Percentiles rank a stretch among this genome's conserved stretches.
phyloP scores from a whole-genome alignment of 2,113 vertebrate genomes.

The Cyanoramphus novaezelandiae region DNA sequence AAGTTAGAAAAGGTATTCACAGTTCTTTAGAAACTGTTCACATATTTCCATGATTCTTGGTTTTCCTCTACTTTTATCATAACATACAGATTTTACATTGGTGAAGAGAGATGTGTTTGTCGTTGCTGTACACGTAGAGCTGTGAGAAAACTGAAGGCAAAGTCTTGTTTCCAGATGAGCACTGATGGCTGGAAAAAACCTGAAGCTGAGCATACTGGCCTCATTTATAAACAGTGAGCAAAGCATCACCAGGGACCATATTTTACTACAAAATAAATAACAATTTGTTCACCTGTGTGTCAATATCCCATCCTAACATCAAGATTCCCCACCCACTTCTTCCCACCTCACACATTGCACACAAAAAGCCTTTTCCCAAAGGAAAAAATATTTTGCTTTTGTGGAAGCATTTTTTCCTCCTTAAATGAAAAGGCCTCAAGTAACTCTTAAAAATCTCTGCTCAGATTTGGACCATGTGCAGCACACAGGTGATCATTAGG shows the following conservation, averaged over 20 bases:
- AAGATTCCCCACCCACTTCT: neutral
- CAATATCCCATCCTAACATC: neutral
- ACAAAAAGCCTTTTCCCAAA: neutral
- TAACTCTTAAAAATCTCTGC: neutral
- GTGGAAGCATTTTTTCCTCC: neutral
- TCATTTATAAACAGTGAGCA: neutral
- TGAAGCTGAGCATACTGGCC: neutral
- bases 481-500: neutral
- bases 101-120: neutral
- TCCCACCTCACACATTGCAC: neutral
- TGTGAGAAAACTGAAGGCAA: neutral
- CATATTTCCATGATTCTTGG: neutral
- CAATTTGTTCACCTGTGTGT: neutral
- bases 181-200: neutral
- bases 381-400: neutral
- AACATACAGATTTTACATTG: neutral
- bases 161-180: neutral
- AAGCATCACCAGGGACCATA: neutral
- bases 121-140: neutral
- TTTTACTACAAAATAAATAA: neutral
- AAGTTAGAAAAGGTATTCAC: neutral
- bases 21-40: neutral
- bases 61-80: neutral
- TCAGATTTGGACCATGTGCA: neutral
- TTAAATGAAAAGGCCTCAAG: neutral